Evolutionary conservation across 1,140 invertebrate species (phyloP).

Genomic region (Uloborus diversus): DNA sequence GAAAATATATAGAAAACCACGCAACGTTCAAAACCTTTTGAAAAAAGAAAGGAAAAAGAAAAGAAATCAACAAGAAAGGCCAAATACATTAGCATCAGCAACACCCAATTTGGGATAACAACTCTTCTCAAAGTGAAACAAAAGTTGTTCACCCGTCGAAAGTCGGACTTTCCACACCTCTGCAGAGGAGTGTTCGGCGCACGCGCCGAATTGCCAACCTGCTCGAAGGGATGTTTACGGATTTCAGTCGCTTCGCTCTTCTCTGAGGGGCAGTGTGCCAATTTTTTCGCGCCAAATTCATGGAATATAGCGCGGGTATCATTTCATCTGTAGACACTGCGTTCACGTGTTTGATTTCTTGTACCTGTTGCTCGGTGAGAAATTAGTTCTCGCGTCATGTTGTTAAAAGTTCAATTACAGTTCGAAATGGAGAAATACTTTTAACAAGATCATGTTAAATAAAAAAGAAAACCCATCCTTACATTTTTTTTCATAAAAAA

Average conservation of each 20-base stretch:
- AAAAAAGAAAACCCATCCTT: too few relatives aligned
- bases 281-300: constrained; percentile 11
- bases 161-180: constrained; percentile 44
- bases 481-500: too few relatives aligned
- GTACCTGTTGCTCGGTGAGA: constrained; percentile 9
- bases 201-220: background rate
- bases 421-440: too few relatives aligned
- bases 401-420: too few relatives aligned
- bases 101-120: too few relatives aligned
- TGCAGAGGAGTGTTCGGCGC: background rate
- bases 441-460: too few relatives aligned
- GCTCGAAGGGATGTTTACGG: background rate
- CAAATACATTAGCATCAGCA: too few relatives aligned
- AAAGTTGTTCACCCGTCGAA: constrained; percentile 26
- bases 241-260: constrained; percentile 11
- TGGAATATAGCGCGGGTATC: background rate
- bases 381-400: background rate
- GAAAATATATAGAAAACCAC: too few relatives aligned
- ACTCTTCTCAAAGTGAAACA: constrained; percentile 13
- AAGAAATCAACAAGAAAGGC: too few relatives aligned
- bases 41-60: too few relatives aligned
- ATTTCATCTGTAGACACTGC: background rate
- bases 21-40: too few relatives aligned
- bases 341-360: constrained; percentile 10
- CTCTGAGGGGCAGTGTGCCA: constrained; percentile 26